Conservation (phyloP, 2,888 invertebrate genomes). For the Drosophila pegasa region DNA sequence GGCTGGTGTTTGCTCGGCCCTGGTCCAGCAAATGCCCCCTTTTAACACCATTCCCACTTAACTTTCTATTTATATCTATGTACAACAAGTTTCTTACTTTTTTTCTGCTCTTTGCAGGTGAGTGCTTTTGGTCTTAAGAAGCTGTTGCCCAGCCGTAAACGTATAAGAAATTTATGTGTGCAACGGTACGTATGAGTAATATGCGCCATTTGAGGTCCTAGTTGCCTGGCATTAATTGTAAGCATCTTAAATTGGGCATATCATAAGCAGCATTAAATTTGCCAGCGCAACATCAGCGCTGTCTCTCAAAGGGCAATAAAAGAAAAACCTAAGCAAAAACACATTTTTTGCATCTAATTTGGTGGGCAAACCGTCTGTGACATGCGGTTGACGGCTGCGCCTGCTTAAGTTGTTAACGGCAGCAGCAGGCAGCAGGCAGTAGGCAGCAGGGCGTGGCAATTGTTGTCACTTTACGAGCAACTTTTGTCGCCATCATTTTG, state of each 20-base stretch:
- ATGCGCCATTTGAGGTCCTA: constrained; percentile 37
- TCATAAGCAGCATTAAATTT: constrained; percentile 27
- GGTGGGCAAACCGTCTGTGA: constrained; percentile 37
- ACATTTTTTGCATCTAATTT: constrained; percentile 36
- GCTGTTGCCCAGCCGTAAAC: constrained; percentile 12
- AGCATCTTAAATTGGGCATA: constrained; percentile 47
- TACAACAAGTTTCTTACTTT: too few relatives aligned
- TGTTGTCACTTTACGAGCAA: constrained; percentile 21
- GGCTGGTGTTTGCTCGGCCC: constrained; percentile 1
- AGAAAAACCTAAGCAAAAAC: constrained; percentile 16
- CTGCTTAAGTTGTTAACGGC: constrained; percentile 8
- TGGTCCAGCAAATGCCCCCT: constrained; percentile 36
- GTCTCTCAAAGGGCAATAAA: constrained; percentile 54
- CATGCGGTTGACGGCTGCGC: constrained; percentile 31
- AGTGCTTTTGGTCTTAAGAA: constrained; percentile 57
- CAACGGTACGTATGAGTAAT: constrained; percentile 68
- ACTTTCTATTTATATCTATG: constrained; percentile 28
- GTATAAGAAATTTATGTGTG: constrained; percentile 28
- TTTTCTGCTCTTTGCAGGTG: constrained; percentile 63
- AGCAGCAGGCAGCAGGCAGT: neutral
- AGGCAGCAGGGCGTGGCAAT: constrained; percentile 31
- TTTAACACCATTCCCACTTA: constrained; percentile 4
- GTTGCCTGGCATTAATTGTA: constrained; percentile 43
- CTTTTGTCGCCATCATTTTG: constrained; percentile 22
- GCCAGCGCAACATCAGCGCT: constrained; percentile 2